Evolutionary conservation across 53 echinoderm and acorn worm genomes (phyloP), one percentile per base, ranked within the genome.

Genomic region (Astropecten irregularis): DNA sequence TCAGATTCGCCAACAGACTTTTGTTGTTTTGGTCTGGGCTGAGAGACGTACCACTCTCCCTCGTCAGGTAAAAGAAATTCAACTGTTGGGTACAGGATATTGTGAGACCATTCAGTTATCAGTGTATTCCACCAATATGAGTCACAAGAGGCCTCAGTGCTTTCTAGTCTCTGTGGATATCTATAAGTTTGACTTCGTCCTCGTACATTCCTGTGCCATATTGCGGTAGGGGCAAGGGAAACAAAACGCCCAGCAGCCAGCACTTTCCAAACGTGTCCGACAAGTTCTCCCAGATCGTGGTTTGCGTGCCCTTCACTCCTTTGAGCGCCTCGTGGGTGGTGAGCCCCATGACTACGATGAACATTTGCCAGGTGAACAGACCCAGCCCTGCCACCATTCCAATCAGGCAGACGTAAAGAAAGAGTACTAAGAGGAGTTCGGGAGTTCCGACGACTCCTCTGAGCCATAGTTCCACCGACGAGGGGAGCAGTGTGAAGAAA

Each of bases 241-340:
- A 11, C 11, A 91, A 13, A 50, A 82, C 32, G 6, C 92, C 92
- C 44, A 92, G 55, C 10, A 73, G 51, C 92, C 92, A 92, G 54
- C 85, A 89, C 50, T 86, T 82, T 22, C 92, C 92, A 53, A 92
- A 79, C 10, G 71, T 79, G 67, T 92, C 92, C 11, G 9, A 54
- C 26, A 77, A 85, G 49, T 92, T 92, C 20, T 85, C 64, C 44
- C 66, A 10, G 31, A 66, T 3, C n/a, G 48, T 40, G 46, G 66
- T 92, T 4, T 82, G 29, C 61, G 47, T 73, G 6, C 49, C 65
- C 22, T 61, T 56, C 30, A 37, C 11, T 7, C 86, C 89, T 31
- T 76, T 71, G 36, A 89, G 22, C 37, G 89, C 89, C 44, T 92
- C 92, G 25, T 85, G 82, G 15, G 86, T 86, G 1, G 92, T 92